Base-by-base conservation (phyloP, 2,888 invertebrate species). In the Caenorhabditis angaria region DNA sequence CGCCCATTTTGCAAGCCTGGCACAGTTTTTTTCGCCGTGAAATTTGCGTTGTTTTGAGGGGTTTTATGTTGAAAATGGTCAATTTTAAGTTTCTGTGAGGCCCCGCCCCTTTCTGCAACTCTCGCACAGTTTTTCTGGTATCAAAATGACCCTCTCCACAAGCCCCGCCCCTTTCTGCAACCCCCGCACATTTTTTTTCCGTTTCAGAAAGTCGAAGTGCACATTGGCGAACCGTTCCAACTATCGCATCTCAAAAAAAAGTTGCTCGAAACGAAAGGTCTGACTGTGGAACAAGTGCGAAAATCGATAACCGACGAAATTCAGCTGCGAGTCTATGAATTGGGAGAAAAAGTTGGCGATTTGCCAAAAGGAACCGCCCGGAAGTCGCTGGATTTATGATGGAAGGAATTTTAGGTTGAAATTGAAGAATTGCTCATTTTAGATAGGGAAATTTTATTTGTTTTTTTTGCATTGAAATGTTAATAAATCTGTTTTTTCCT, bases 241-340 rank as follows among this genome's bases (percentile, higher is more conserved):
- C 78, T 83, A 10, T 48, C 77, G 0, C 54, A 68, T 10, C 61
- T 80, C 10, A 68, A 76, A 22, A 53, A 51, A 18, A 58, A 62
- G 12, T 27, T 73, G 1, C n/a, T 35, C 2, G 24, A 47, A 1
- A 50, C 67, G 6, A 60, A 62, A 32, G 55, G 57, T 10, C 27
- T 70, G 59, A 73, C 61, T 8, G 76, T 72, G 22, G 59, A 81
- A 54, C 70, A 83, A 22, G 76, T 76, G 61, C 64, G 86, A 25
- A 86, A 85, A 68, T 70, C 75, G 12, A 70, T 85, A 51, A 82
- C 86, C 4, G 83, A 86, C 53, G 66, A 72, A 56, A 68, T 84
- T 8, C 86, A 86, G 60, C 70, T 56, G 18, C 48, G 66, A 12
- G 77, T 86, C 28, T 86, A 74, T 61, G 57, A 61, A 28, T 61